Evolutionary conservation across 2,113 vertebrate genomes (phyloP).

Genomic region (Malurus cyaneus): DNA sequence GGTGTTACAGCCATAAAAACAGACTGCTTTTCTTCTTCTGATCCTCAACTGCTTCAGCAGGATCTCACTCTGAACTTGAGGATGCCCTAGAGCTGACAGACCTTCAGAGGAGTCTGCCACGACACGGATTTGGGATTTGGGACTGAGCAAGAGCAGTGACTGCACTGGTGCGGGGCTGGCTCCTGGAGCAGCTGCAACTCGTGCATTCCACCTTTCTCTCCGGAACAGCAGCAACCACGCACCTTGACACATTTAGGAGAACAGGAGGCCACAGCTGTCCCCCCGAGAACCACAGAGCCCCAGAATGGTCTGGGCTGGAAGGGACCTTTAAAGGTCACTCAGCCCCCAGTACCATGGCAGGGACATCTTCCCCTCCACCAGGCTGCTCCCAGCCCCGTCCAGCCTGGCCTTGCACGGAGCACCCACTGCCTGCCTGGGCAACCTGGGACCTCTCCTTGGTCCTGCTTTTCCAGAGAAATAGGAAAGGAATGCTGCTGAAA

Average conservation of each 20-base stretch:
- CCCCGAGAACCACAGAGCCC: background rate
- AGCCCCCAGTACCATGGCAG: background rate
- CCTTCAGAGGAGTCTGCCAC: background rate
- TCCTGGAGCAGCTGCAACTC: background rate
- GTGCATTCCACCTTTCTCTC: background rate
- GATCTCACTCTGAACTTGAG: background rate
- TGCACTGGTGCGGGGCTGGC: background rate
- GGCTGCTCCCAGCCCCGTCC: background rate
- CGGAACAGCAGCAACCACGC: fast-evolving
- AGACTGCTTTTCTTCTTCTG: background rate
- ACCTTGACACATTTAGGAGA: background rate
- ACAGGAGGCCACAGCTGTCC: background rate
- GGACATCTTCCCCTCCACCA: background rate
- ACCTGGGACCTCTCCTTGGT: background rate
- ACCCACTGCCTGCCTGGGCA: background rate
- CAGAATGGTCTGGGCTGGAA: background rate
- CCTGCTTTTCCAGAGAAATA: background rate
- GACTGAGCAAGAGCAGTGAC: fast-evolving
- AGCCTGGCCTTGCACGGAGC: background rate
- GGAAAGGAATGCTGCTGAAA: background rate
- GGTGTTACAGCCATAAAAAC: background rate
- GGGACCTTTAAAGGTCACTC: background rate
- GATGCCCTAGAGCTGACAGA: background rate
- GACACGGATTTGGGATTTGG: fast-evolving
- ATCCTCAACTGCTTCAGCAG: background rate